These are phyloP conservation scores for Hololepta plana DNA, from an alignment of 2,888 invertebrate genomes.

Conservation along the genomic window DNA sequence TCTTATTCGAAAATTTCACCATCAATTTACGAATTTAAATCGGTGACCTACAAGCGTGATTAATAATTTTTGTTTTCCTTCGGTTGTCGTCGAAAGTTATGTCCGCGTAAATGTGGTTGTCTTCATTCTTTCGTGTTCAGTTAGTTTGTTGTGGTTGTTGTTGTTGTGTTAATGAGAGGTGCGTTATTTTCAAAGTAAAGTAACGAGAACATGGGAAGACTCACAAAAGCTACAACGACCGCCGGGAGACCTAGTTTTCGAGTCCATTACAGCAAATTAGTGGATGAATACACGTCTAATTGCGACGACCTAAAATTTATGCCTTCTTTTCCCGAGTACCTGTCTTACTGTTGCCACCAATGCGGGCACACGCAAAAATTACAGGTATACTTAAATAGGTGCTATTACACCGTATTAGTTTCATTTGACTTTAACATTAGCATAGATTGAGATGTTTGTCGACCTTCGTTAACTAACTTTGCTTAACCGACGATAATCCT, in stretches of 20 bases:
- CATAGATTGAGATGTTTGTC: too few species aligned
- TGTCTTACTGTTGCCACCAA: constrained; percentile 40
- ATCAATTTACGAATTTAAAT: too few species aligned
- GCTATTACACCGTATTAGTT: too few species aligned
- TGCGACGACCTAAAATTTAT: constrained; percentile 10
- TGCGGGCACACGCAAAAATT: constrained; percentile 41
- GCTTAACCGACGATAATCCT: too few species aligned
- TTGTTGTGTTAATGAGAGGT: background rate
- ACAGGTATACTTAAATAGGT: constrained; percentile 29
- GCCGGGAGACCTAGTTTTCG: constrained; percentile 31
- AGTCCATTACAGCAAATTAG: constrained; percentile 38
- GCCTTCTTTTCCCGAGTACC: constrained; percentile 34
- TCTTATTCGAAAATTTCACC: too few species aligned
- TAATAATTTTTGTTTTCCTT: background rate
- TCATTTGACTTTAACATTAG: too few species aligned
- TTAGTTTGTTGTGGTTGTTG: constrained; percentile 1
- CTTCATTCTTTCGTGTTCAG: background rate
- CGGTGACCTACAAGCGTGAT: constrained; percentile 1
- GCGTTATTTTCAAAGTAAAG: constrained; percentile 3
- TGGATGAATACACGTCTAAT: constrained; percentile 30
- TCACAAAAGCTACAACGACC: constrained; percentile 25
- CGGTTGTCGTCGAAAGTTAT: too few species aligned
- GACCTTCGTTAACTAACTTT: too few species aligned
- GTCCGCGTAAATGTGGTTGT: too few species aligned
- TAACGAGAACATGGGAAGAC: constrained; percentile 29